phyloP scores from a whole-genome alignment of 1,140 invertebrate species.

The Thaumatotibia leucotreta region DNA sequence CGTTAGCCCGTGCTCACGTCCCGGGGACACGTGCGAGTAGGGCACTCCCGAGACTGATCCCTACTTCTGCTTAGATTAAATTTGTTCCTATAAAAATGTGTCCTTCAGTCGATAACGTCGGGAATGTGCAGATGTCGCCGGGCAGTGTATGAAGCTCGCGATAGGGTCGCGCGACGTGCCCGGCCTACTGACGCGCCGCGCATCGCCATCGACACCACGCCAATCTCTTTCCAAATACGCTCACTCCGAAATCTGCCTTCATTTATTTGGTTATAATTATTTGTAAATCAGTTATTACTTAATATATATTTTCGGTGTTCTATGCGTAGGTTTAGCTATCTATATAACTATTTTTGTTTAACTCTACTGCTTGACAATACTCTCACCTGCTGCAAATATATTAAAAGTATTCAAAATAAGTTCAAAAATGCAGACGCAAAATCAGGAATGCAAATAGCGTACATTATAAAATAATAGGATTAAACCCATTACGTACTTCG shows the following conservation, averaged over 20 bases:
- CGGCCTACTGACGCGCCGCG: conserved; percentile 47
- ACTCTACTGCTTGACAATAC: neutral
- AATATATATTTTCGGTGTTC: neutral
- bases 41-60: conserved; percentile 69
- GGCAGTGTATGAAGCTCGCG: conserved; percentile 58
- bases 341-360: neutral
- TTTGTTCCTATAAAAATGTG: conserved; percentile 72
- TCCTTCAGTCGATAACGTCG: conserved; percentile 61
- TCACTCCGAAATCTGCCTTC: neutral
- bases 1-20: conserved; percentile 62
- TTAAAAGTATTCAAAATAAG: neutral
- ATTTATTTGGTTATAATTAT: neutral
- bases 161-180: conserved; percentile 58
- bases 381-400: neutral
- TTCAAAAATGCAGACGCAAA: neutral
- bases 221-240: conserved; percentile 14
- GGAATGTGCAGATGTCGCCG: conserved; percentile 68
- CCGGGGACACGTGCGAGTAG: conserved; percentile 51
- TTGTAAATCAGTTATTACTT: neutral
- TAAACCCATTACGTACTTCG: neutral
- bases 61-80: conserved; percentile 70
- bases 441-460: neutral
- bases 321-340: neutral
- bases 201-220: conserved; percentile 6
- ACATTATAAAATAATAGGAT: neutral